Evolutionary conservation across 2,113 vertebrate species (phyloP), one percentile per base, ranked within the genome.

Genomic region (Saccopteryx bilineata): DNA sequence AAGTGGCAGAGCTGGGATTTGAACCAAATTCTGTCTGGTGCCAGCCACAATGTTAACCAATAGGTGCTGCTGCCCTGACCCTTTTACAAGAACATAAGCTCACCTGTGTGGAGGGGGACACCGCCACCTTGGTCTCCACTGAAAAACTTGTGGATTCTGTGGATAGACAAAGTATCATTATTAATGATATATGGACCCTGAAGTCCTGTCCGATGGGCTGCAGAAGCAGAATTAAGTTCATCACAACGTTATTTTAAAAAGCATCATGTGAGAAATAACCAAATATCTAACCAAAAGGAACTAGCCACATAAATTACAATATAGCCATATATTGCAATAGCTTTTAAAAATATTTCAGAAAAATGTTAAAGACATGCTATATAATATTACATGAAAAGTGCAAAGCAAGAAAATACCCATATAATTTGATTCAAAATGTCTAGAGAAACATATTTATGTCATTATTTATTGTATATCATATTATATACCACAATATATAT

Each of bases 141-240:
- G 31, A 33, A 9, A 26, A 5, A 39, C 4, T 95, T 19, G 11
- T 15, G 58, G 94, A 4, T 7, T 96, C 97, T 98, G 97, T 4
- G 14, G 78, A 33, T 1, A 75, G 39, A 96, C 89, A 26, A 93
- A 80, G 23, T 0, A 2, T 60, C 11, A 4, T 19, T 28, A 46
- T n/a, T 87, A 79, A 18, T 54, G 33, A 58, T 0, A 19, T 9
- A 14, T 1, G 11, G 63, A 11, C 26, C 5, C 52, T 46, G 6
- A 15, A 50, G 48, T 63, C 68, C 75, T 10, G 4, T 5, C 19
- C 31, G 10, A 11, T 0, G 15, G 52, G 65, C 48, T 8, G 11
- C 79, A 87, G 76, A 13, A 68, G 24, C 60, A 60, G 78, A 80
- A 54, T 11, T 17, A 71, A 69, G 19, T 2, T 48, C 28, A 14